These are phyloP conservation scores for Vesta saturnalis DNA, from an alignment of 2,888 invertebrate species.

Conservation along the genomic window DNA sequence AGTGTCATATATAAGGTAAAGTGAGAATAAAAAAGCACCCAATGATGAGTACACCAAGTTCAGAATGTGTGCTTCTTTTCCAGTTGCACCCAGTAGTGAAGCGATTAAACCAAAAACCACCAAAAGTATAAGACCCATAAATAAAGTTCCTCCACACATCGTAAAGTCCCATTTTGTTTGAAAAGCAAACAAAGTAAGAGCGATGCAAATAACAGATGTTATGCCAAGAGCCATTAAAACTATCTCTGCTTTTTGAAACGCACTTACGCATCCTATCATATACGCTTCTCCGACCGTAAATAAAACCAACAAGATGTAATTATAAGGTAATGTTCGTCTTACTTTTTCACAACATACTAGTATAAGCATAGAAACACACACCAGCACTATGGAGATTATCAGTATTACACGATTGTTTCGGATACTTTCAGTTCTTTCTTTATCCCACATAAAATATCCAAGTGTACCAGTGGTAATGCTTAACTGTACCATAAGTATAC, in stretches of 20 bases:
- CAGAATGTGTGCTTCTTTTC: constrained; percentile 64
- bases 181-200: constrained; percentile 16
- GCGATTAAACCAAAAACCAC: constrained; percentile 8
- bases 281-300: not conserved
- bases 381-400: not conserved
- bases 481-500: constrained; percentile 15
- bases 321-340: constrained; percentile 1
- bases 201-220: constrained; percentile 8
- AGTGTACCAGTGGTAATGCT: not conserved
- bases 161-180: constrained; percentile 22
- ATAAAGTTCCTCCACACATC: not conserved
- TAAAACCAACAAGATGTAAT: constrained; percentile 10
- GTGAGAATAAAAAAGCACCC: constrained; percentile 88
- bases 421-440: not conserved
- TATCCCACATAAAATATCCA: constrained; percentile 10
- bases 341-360: not conserved
- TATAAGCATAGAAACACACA: not conserved
- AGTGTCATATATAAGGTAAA: constrained; percentile 91
- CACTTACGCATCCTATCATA: not conserved
- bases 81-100: not conserved
- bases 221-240: constrained; percentile 19
- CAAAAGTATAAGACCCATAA: not conserved
- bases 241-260: not conserved
- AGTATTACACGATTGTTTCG: not conserved
- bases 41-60: constrained; percentile 82